A percentile compares a stretch with the other conserved stretches of the same genome.
Evolutionary conservation across 2,888 invertebrate genomes (phyloP).

Genomic region (Bellardia pandia): DNA sequence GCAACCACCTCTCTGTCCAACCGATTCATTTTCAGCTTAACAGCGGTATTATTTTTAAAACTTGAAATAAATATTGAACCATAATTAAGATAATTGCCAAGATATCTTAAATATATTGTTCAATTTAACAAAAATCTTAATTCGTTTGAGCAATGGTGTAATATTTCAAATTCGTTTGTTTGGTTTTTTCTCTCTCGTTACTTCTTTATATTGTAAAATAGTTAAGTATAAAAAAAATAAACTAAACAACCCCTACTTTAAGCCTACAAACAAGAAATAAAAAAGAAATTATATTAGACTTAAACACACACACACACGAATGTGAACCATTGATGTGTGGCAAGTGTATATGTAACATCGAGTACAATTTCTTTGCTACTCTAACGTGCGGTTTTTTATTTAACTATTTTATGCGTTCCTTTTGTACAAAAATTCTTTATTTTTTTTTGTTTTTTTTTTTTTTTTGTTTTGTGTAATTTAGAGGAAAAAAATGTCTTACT

Average conservation of each 20-base stretch:
- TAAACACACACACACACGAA: background rate
- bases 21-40: too few relatives aligned
- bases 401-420: slow-evolving; percentile 42
- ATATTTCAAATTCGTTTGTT: background rate
- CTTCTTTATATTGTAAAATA: slow-evolving; percentile 15
- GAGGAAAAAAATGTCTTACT: slow-evolving; percentile 5
- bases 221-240: slow-evolving; percentile 20
- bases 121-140: background rate
- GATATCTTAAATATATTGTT: too few relatives aligned
- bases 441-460: background rate
- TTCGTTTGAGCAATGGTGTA: slow-evolving; percentile 1
- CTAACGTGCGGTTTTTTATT: slow-evolving; percentile 34
- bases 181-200: background rate
- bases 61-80: too few relatives aligned
- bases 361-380: slow-evolving; percentile 35
- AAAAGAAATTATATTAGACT: slow-evolving; percentile 42
- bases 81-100: too few relatives aligned
- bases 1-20: too few relatives aligned
- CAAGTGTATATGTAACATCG: background rate
- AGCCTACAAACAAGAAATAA: slow-evolving; percentile 38
- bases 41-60: too few relatives aligned
- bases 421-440: slow-evolving; percentile 3
- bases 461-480: slow-evolving; percentile 1
- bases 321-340: slow-evolving; percentile 18
- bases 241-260: slow-evolving; percentile 59